Base-by-base conservation (phyloP, 2,113 vertebrate species). In the Eretmochelys imbricata region DNA sequence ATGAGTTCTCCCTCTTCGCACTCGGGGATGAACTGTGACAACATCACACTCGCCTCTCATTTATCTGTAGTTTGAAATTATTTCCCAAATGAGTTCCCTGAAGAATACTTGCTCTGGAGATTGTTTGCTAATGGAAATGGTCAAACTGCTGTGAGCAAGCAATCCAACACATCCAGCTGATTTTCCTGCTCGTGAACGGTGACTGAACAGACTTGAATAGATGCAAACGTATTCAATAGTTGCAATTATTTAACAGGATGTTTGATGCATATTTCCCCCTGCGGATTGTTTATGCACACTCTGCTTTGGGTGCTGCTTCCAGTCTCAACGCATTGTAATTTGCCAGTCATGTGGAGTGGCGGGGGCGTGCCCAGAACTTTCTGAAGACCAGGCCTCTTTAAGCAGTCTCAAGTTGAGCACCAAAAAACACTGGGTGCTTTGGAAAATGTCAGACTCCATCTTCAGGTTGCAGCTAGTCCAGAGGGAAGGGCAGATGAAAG, bases 141-240 rank as follows among this genome's bases (percentile, higher is more conserved):
- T 4, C 42, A 4, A 24, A 1, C 38, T 46, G 31, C 76, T 35
- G 38, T 2, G 0, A 53, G n/a, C 0, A 4, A 35, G 54, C 20
- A 16, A 24, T 42, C 82, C 82, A 10, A 3, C 16, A 2, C 14
- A 2, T 2, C 29, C n/a, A 3, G 14, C 62, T 0, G 19, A 24
- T 9, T 35, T 10, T 48, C 16, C 24, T 4, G 0, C 0, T 48
- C 1, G 2, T 0, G 0, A 72, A 35, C 0, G 8, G 53, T 0
- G 83, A 65, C 27, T 1, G 0, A 85, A 10, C 90, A 89, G 80
- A 48, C 80, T 65, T 50, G 48, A 4, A 89, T 46, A 76, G 65
- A 24, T 10, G 57, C 80, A 50, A 62, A 27, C 1, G 5, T 0
- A 6, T 51, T 76, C n/a, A n/a, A 1, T 69, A 80, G 69, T 51